phyloP scores from a whole-genome alignment of 2,113 vertebrate genomes.

The Platysteira castanea region DNA sequence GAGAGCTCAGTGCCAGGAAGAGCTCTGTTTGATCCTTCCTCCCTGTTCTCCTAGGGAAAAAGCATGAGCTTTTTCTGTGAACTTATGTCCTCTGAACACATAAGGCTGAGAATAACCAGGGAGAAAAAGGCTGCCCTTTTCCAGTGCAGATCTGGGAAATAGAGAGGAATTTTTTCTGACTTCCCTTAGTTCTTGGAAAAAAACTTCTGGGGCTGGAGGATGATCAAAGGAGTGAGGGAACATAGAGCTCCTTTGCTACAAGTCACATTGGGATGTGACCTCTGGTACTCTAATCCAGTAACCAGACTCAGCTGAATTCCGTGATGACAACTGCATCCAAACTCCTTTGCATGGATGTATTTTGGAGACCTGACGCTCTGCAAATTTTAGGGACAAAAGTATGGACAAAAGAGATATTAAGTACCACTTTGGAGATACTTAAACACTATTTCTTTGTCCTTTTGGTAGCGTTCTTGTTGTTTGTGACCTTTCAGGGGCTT shows the following conservation, averaged over 20 bases:
- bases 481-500: not conserved
- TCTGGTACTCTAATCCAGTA: not conserved
- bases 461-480: not conserved
- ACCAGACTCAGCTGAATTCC: not conserved
- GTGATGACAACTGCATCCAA: not conserved
- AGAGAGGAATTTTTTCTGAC: not conserved
- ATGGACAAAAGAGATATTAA: not conserved
- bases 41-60: not conserved
- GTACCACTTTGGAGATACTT: not conserved
- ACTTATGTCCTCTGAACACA: not conserved
- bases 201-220: not conserved
- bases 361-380: not conserved
- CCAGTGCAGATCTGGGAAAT: accelerated
- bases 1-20: not conserved
- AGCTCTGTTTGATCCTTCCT: not conserved
- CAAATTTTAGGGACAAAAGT: not conserved
- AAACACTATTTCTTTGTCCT: not conserved
- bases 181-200: not conserved
- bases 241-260: not conserved
- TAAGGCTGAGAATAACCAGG: not conserved
- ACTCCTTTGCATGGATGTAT: not conserved
- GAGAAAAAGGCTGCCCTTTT: not conserved
- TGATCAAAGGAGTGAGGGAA: not conserved
- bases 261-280: accelerated
- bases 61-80: not conserved